These are phyloP conservation scores for Amaurobius ferox DNA, from an alignment of 2,888 invertebrate species.

Conservation along the genomic window DNA sequence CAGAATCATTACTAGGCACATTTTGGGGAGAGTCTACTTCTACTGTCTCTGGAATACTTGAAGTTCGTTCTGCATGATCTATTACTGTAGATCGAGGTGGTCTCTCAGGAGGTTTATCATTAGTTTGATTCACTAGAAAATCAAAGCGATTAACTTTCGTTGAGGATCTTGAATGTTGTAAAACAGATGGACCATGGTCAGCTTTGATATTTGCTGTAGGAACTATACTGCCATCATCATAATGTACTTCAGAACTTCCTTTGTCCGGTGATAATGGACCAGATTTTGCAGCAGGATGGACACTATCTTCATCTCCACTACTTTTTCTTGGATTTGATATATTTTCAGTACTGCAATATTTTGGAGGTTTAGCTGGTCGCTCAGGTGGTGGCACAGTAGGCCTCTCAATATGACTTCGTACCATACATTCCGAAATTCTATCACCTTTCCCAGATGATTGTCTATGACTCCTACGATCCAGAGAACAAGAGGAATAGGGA, in stretches of 20 bases:
- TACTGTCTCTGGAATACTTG: neutral
- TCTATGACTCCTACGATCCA: conserved; percentile 47
- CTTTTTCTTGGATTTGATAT: neutral
- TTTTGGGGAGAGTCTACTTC: neutral
- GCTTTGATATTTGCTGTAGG: conserved; percentile 3
- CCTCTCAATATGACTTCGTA: conserved; percentile 50
- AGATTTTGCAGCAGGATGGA: neutral
- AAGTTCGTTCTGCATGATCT: neutral
- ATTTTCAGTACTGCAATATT: conserved; percentile 35
- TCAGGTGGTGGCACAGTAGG: conserved; percentile 57
- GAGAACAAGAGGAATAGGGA: conserved; percentile 49
- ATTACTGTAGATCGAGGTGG: conserved; percentile 36
- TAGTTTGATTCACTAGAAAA: conserved; percentile 51
- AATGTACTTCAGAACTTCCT: neutral
- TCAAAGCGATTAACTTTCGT: conserved; percentile 57
- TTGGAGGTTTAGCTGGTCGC: conserved; percentile 30
- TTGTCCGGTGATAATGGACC: neutral
- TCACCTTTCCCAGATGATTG: neutral
- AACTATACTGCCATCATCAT: neutral
- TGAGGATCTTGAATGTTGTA: conserved; percentile 31
- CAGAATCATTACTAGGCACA: neutral
- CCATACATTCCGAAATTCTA: conserved; percentile 20
- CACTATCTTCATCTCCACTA: neutral
- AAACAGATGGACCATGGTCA: neutral
- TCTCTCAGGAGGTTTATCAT: conserved; percentile 55